A percentile compares a stretch with the other conserved stretches of the same genome.
Conservation (phyloP, 2,113 vertebrate genomes). For the Tetrao urogallus region DNA sequence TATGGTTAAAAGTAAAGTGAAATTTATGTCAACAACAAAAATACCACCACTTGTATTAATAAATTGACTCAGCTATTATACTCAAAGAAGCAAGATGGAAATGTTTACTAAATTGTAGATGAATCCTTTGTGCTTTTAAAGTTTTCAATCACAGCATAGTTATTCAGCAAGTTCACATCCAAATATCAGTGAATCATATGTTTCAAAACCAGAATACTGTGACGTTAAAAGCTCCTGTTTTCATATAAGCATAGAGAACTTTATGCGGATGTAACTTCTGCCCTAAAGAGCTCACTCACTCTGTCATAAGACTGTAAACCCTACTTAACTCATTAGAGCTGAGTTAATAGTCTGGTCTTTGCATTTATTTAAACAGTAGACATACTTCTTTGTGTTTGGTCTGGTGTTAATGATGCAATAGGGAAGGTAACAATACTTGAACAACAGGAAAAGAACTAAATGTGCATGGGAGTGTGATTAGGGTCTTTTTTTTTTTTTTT, state of each 20-base stretch:
- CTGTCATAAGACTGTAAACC: neutral
- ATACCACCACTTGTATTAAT: neutral
- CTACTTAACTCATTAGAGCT: neutral
- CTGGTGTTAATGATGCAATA: neutral
- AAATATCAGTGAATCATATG: neutral
- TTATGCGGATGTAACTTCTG: accelerated
- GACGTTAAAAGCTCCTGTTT: neutral
- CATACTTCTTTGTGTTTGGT: neutral
- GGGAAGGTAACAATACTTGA: neutral
- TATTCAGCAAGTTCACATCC: neutral
- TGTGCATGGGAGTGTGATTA: accelerated
- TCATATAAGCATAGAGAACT: accelerated
- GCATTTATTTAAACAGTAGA: neutral
- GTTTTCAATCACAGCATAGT: accelerated
- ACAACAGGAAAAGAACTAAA: neutral
- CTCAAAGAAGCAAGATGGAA: neutral
- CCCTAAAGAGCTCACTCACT: neutral
- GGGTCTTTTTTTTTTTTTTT: neutral
- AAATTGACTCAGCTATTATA: neutral
- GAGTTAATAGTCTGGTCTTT: neutral
- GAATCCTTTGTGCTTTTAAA: neutral
- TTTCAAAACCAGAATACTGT: neutral
- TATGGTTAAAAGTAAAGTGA: neutral
- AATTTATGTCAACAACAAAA: neutral
- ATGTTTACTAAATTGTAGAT: neutral